Percentiles rank a stretch among this genome's conserved stretches.
Evolutionary conservation across 2,888 invertebrate genomes (phyloP).

Genomic region (Ormyrus labotus): DNA sequence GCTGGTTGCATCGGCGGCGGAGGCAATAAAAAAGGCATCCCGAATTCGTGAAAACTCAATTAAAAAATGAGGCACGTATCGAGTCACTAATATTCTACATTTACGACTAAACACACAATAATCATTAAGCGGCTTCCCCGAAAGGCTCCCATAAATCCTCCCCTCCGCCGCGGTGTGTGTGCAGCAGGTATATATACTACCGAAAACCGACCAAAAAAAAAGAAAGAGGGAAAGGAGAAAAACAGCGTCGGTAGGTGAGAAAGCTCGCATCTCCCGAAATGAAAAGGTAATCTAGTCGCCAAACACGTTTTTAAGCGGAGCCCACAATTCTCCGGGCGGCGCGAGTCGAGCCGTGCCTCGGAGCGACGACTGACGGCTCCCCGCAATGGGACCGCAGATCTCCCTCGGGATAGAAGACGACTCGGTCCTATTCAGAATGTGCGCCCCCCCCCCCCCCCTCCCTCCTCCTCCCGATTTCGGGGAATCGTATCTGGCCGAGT

Average conservation of each 20-base stretch:
- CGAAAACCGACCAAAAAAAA: neutral
- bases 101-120: slow-evolving; percentile 44
- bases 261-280: slow-evolving; percentile 68
- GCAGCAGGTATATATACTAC: slow-evolving; percentile 5
- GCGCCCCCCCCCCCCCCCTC: neutral
- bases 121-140: slow-evolving; percentile 44
- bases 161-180: neutral
- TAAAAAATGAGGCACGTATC: slow-evolving; percentile 26
- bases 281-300: slow-evolving; percentile 72
- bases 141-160: slow-evolving; percentile 40
- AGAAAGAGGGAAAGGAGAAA: slow-evolving; percentile 7
- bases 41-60: slow-evolving; percentile 25
- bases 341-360: slow-evolving; percentile 26
- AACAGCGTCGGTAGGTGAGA: slow-evolving; percentile 48
- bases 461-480: slow-evolving; percentile 21
- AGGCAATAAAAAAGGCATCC: neutral
- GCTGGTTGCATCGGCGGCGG: too few species aligned
- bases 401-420: slow-evolving; percentile 60
- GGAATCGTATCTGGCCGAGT: slow-evolving; percentile 45
- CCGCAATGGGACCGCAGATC: slow-evolving; percentile 67
- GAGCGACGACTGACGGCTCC: slow-evolving; percentile 57
- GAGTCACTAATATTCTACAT: slow-evolving; percentile 50
- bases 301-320: slow-evolving; percentile 68
- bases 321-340: slow-evolving; percentile 27
- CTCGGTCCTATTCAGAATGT: slow-evolving; percentile 46